Base-by-base conservation (phyloP, 2,888 invertebrate species). In the Phlogophora meticulosa region DNA sequence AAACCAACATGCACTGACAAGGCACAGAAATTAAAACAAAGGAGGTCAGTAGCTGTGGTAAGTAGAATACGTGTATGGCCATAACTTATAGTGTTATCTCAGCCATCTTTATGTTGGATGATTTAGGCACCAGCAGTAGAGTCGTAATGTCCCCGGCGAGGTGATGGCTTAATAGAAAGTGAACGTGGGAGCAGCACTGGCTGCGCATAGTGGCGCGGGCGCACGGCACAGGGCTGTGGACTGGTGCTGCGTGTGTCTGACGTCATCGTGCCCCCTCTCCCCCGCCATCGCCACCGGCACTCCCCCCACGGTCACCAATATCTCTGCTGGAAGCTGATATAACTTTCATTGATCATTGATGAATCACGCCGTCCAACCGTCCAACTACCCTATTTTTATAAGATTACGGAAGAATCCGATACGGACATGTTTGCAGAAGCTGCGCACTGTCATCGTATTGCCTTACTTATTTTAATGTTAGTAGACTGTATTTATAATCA, bases 101-200 rank as follows among this genome's bases (percentile, higher is more conserved):
- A 22, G 11, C 22, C 7, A 40, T 46, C 24, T 63, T 55, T 43
- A 64, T 51, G 76, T 70, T 80, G 72, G 72, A 84, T 82, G 84
- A 84, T 80, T 80, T 77, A 80, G 81, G 69, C 82, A 84, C 82
- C 84, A 71, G 53, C 22, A 43, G 28, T 10, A n/a, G 45, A 65
- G 49, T 24, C 34, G 28, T 32, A 85, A 87, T 83, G 82, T 79
- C 81, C 84, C 84, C 77, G 83, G 36, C 40, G 38, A n/a, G 38
- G 48, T 64, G 85, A 86, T 88, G 83, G 82, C 83, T 81, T 76
- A 79, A 86, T 90, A 91, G 92, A 93, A 93, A 93, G 92, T 90
- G 91, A 93, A 91, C 88, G 93, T 92, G 91, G 89, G 89, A 88
- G 88, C 87, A 80, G 63, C 78, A 72, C 66, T 65, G 71, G 72